Percentiles rank a stretch among this genome's conserved stretches.
Conservation (phyloP, 2,888 invertebrate genomes). For the Athalia circularis region DNA sequence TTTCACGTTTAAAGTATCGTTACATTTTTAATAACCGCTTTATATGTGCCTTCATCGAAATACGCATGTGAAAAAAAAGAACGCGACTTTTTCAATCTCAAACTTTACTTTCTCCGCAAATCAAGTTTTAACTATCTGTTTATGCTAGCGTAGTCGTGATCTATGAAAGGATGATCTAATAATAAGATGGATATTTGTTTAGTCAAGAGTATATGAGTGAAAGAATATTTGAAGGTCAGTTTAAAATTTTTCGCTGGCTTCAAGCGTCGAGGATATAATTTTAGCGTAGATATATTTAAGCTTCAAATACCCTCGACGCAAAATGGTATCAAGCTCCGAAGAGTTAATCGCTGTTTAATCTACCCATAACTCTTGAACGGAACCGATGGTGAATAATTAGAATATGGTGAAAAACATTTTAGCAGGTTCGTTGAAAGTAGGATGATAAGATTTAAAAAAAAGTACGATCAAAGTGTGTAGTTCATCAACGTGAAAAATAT, state of each 20-base stretch:
- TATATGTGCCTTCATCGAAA: neutral
- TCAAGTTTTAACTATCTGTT: too few relatives aligned
- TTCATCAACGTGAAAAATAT: conserved; percentile 30
- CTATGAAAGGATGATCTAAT: too few relatives aligned
- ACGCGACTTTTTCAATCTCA: neutral
- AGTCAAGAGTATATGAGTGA: neutral
- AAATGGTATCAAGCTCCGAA: neutral
- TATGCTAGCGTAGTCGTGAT: too few relatives aligned
- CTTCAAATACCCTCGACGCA: neutral
- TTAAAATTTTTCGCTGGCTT: neutral
- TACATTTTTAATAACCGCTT: neutral
- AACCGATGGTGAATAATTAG: neutral
- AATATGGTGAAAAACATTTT: conserved; percentile 3
- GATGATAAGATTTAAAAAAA: conserved; percentile 11
- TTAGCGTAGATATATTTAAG: too few relatives aligned
- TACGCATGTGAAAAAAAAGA: neutral
- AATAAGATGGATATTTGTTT: too few relatives aligned
- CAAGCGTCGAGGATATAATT: neutral
- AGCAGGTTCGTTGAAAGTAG: neutral
- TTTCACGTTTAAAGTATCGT: conserved; percentile 19
- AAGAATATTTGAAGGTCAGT: neutral
- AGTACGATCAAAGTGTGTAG: conserved; percentile 26
- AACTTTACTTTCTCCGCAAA: too few relatives aligned
- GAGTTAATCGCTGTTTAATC: neutral
- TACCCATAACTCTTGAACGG: neutral